Percentiles rank a stretch among this genome's conserved stretches.
Conservation (phyloP, 2,113 vertebrate genomes). For the Antennarius striatus region DNA sequence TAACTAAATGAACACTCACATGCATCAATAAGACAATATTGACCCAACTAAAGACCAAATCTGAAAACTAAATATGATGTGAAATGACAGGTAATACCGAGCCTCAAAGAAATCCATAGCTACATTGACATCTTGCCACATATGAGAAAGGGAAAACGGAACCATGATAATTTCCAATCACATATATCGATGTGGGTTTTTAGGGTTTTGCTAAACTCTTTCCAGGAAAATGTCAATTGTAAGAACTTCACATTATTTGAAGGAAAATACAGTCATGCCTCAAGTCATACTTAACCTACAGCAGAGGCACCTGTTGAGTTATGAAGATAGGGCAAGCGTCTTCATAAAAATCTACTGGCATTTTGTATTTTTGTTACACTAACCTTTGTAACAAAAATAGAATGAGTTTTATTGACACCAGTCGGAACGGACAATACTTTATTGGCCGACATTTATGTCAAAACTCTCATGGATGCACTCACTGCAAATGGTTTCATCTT, state of each 20-base stretch:
- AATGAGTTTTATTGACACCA: too few species aligned
- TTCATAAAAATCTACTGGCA: too few species aligned
- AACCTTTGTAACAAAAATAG: too few species aligned
- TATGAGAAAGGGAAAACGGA: slow-evolving; percentile 13
- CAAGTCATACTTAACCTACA: slow-evolving; percentile 3
- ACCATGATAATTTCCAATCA: slow-evolving; percentile 35
- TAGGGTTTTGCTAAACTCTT: slow-evolving; percentile 38
- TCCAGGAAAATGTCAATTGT: slow-evolving; percentile 35
- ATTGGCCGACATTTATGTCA: not conserved
- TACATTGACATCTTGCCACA: slow-evolving; percentile 36
- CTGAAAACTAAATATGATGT: too few species aligned
- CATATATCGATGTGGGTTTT: slow-evolving; percentile 8
- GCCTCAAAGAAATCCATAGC: slow-evolving; percentile 12
- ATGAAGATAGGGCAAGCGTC: too few species aligned
- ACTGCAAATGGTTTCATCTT: slow-evolving; percentile 1
- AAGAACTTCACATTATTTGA: not conserved
- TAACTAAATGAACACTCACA: too few species aligned
- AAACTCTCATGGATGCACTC: slow-evolving; percentile 1
- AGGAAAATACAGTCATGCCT: not conserved
- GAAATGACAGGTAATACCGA: too few species aligned
- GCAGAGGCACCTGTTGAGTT: not conserved
- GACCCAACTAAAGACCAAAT: too few species aligned
- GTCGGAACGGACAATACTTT: not conserved
- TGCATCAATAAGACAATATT: too few species aligned
- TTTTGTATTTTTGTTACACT: too few species aligned